phyloP scores from a whole-genome alignment of 2,113 vertebrate species.

The Etheostoma cragini region DNA sequence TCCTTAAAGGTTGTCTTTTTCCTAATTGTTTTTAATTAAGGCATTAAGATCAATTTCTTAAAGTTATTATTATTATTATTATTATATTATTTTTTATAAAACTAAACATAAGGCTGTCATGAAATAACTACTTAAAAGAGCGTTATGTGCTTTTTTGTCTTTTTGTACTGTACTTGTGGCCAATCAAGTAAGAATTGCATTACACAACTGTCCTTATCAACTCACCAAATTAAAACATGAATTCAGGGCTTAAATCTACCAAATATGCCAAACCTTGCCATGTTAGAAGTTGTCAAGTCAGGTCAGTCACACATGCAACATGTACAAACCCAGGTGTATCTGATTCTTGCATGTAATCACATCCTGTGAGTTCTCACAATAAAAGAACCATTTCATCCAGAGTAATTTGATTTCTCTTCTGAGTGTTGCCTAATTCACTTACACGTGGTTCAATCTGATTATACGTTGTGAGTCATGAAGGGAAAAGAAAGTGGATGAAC shows the following conservation, averaged over 20 bases:
- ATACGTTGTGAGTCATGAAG: constrained; percentile 48
- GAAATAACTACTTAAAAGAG: no score
- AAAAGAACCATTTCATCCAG: constrained; percentile 49
- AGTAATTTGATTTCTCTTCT: constrained; percentile 56
- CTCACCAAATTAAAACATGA: not conserved
- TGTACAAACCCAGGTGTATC: constrained; percentile 39
- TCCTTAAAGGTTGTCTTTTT: no score
- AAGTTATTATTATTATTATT: no score
- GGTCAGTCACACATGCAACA: not conserved
- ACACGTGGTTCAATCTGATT: constrained; percentile 56
- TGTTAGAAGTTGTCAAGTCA: not conserved
- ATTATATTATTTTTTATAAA: no score
- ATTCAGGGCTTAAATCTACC: not conserved
- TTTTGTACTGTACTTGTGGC: no score
- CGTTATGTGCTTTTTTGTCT: no score
- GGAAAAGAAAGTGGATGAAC: constrained; percentile 41
- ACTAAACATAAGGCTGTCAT: no score
- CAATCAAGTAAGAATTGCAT: no score
- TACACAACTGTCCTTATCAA: no score
- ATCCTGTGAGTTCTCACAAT: constrained; percentile 50
- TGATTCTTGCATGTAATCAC: constrained; percentile 18
- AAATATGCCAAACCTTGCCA: not conserved
- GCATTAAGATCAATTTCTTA: no score
- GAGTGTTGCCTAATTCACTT: constrained; percentile 69
- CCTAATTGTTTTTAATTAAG: no score